Evolutionary conservation across 1,140 invertebrate species (phyloP).

Genomic region (Drosophila arizonae): DNA sequence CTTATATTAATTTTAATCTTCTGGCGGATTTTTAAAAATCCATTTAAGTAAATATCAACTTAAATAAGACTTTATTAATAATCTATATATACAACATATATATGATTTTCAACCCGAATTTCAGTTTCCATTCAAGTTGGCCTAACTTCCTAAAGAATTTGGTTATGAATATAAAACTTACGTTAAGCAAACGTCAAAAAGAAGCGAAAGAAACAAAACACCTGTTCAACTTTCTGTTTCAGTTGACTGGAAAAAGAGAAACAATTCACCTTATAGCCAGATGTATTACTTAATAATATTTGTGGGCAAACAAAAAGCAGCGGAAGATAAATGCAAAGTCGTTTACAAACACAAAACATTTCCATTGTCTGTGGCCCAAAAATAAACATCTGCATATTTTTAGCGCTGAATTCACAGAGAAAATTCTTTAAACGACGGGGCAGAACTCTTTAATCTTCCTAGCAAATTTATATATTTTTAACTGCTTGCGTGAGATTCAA

Average conservation of each 20-base stretch:
- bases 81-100: neutral
- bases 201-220: slow-evolving; percentile 37
- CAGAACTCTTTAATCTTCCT: too few relatives aligned
- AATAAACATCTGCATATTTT: slow-evolving; percentile 15
- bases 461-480: too few relatives aligned
- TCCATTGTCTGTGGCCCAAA: slow-evolving; percentile 20
- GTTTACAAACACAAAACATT: slow-evolving; percentile 24
- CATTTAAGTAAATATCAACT: too few relatives aligned
- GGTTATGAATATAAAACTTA: slow-evolving; percentile 1
- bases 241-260: neutral
- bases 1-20: too few relatives aligned
- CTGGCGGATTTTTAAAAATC: too few relatives aligned
- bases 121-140: neutral
- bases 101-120: neutral
- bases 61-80: too few relatives aligned
- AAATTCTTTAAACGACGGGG: neutral
- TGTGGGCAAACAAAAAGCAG: slow-evolving; percentile 23
- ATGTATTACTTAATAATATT: slow-evolving; percentile 60
- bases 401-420: slow-evolving; percentile 1
- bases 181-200: too few relatives aligned
- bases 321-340: slow-evolving; percentile 5
- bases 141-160: slow-evolving; percentile 1
- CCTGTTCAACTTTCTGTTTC: slow-evolving; percentile 36
- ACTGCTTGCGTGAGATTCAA: too few relatives aligned
- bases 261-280: slow-evolving; percentile 9